These are phyloP conservation scores for Gnatocerus cornutus DNA, from an alignment of 2,888 invertebrate species.

Conservation along the genomic window DNA sequence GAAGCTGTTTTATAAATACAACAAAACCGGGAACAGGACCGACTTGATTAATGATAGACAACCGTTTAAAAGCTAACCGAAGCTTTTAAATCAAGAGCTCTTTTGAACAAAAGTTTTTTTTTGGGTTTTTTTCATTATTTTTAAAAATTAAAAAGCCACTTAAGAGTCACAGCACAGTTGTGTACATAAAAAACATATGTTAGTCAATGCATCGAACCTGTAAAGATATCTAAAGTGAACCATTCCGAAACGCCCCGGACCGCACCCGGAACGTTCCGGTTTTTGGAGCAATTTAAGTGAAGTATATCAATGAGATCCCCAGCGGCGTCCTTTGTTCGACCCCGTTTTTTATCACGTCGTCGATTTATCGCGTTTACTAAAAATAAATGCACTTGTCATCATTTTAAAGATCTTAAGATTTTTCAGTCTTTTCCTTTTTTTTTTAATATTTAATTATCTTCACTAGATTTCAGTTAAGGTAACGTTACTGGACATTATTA, in stretches of 20 bases:
- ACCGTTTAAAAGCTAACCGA: conserved; percentile 64
- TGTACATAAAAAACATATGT: conserved; percentile 72
- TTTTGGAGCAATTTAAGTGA: conserved; percentile 49
- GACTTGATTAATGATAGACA: conserved; percentile 59
- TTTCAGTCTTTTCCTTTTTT: conserved; percentile 60
- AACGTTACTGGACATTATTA: conserved; percentile 43
- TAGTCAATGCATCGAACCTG: conserved; percentile 64
- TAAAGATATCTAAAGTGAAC: conserved; percentile 55
- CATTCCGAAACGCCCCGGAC: conserved; percentile 36
- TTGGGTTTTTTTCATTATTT: conserved; percentile 64
- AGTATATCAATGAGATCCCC: conserved; percentile 37
- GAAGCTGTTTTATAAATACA: conserved; percentile 32
- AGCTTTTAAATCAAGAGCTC: conserved; percentile 66
- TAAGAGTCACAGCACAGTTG: conserved; percentile 75
- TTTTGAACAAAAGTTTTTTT: conserved; percentile 66
- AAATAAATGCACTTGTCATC: conserved; percentile 49
- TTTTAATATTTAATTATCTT: conserved; percentile 21
- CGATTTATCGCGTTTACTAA: conserved; percentile 16
- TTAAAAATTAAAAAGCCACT: conserved; percentile 75
- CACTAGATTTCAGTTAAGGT: conserved; percentile 47
- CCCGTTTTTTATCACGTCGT: conserved; percentile 38
- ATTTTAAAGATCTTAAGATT: conserved; percentile 45
- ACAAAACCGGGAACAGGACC: conserved; percentile 47
- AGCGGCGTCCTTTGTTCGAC: conserved; percentile 15
- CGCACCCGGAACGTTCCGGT: conserved; percentile 30